Evolutionary conservation across 2,888 invertebrate species (phyloP), one percentile per base, ranked within the genome.

Genomic region (Ophion slaviceki): DNA sequence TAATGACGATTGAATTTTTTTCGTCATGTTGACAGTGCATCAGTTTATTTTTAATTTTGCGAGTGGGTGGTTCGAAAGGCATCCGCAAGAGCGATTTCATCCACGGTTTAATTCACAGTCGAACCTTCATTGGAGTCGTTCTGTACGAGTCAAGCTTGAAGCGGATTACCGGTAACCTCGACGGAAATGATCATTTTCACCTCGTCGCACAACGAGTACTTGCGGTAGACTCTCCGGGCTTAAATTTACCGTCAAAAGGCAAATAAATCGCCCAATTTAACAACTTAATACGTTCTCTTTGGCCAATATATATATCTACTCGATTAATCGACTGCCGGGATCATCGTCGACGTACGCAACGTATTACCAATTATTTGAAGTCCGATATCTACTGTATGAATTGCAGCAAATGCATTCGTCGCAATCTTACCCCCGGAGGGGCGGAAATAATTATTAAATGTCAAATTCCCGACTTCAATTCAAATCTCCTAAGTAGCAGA

Each of bases 111-210:
- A 80, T 74, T 59, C 67, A 32, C 80, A 8, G n/a, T 32, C 20
- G 45, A 74, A 57, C 32, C 28, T 80, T 17, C 66, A 67, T 67
- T 74, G 67, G 72, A 28, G n/a, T 28, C 36, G 45, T 80, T 80
- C 66, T 40, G 67, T 66, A 20, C 45, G 45, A 24, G 45, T n/a
- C 68, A 61, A 79, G 80, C 59, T 59, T 32, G 66, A 59, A 74
- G n/a, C 66, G 80, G 80, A 80, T 80, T 80, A 80, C 59, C 72
- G 57, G 59, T 74, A 32, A 24, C 59, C 57, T 32, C 80, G 74
- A 80, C 66, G 72, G 74, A 74, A 74, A 80, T 67, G 66, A 80
- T 80, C 59, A 80, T 80, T 80, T 80, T 74, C 67, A 80, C 74
- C 74, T 80, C 74, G n/a, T 59, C 32, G 59, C 24, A 20, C 74